phyloP scores from a whole-genome alignment of 2,113 vertebrate species.

The Trogon surrucura region DNA sequence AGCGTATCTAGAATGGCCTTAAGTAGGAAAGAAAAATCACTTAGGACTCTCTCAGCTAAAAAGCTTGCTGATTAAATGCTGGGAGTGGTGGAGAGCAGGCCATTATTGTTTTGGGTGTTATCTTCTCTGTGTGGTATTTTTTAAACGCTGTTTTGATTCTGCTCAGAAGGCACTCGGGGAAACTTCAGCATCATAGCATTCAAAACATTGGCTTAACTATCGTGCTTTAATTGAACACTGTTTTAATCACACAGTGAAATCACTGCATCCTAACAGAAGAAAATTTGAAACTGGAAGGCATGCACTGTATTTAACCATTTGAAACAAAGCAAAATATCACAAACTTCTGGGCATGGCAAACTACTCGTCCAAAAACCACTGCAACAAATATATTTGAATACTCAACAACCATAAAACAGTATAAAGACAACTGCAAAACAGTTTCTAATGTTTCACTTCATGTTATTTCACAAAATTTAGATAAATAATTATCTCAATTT shows the following conservation, averaged over 20 bases:
- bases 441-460: neutral
- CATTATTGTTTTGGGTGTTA: neutral
- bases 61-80: constrained; percentile 73
- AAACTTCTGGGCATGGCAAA: neutral
- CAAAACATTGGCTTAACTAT: constrained; percentile 57
- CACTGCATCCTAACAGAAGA: constrained; percentile 30
- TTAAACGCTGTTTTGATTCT: constrained; percentile 62
- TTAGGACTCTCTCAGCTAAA: constrained; percentile 70
- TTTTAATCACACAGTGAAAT: constrained; percentile 62
- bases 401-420: neutral
- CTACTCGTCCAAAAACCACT: neutral
- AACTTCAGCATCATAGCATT: constrained; percentile 40
- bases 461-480: neutral
- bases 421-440: neutral
- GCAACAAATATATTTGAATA: neutral
- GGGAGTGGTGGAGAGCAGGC: neutral
- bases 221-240: constrained; percentile 49
- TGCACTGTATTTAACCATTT: constrained; percentile 31
- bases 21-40: constrained; percentile 65
- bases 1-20: constrained; percentile 67
- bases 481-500: neutral
- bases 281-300: constrained; percentile 39
- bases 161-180: constrained; percentile 48
- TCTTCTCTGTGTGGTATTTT: constrained; percentile 66
- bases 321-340: constrained; percentile 24